Evolutionary conservation across 2,113 vertebrate species (phyloP), one percentile per base, ranked within the genome.

Genomic region (Onychostoma macrolepis): DNA sequence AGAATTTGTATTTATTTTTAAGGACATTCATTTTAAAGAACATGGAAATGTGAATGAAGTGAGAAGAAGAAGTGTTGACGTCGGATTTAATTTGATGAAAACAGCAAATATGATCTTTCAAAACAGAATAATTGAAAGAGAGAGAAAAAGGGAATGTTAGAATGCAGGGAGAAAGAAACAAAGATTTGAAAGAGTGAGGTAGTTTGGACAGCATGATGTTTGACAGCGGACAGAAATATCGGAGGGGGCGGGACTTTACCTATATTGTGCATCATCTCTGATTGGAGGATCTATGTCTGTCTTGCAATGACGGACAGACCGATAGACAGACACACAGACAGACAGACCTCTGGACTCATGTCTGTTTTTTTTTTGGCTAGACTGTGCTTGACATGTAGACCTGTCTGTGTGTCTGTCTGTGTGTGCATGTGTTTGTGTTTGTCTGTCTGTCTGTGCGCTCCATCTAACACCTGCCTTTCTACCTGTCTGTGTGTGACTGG

Each of bases 341-440:
- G 95, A 96, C 95, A 95, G 95, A 95, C 92, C 91, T 94, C 92
- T 94, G 91, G 85, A 94, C 91, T 84, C 93, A 93, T 92, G 94
- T 94, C 94, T 95, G 94, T 93, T 94, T 90, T 93, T 93, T 94
- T 90, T 93, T 93, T 93, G 93, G 90, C 94, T 95, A 93, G 92
- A 85, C 94, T 94, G 87, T 86, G 80, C 91, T 92, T 91, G 91
- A 92, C 84, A 89, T 85, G 88, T 85, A 91, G 87, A 94, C 92
- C 93, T 95, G 94, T 95, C 94, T 95, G 94, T 95, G 91, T 94
- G 94, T 95, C 94, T 94, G 94, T 95, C 93, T 94, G 92, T 91
- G 89, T 89, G 72, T 93, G 92, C 90, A 67, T 93, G 93, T 94
- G 91, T 95, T 90, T 94, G 92, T 93, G 91, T 78, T 91, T 94